Evolutionary conservation across 64 coral and sea anemone genomes (phyloP), one percentile per base, ranked within the genome.

Genomic region (Acropora yongei): DNA sequence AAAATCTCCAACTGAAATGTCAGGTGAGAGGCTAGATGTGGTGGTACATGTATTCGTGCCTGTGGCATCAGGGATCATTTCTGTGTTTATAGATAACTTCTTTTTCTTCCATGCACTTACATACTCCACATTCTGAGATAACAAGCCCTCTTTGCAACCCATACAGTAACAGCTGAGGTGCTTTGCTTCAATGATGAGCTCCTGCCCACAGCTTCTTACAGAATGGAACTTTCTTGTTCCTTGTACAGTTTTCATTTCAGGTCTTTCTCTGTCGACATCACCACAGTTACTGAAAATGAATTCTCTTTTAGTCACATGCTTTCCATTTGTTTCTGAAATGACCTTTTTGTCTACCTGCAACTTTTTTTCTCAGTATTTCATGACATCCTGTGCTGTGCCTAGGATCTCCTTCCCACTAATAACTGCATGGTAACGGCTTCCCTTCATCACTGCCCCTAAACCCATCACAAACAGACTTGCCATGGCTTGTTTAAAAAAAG

Each of bases 1-100:
- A 83, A 83, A 83, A 83, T 61, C 80, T 83, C 80, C 80, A 63
- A 63, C 60, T 63, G 60, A 63, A 83, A 48, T 60, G 47, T 83
- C 80, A 83, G 19, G 80, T 83, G 80, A 55, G 49, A 51, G 49
- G 80, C 80, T 83, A 55, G 80, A 51, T 83, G 80, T 83, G 49
- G 80, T 83, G 80, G 46, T 83, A 83, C 80, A 83, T 83, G 80
- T 83, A 83, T 57, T 41, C 11, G 9, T 83, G 2, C 9, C 49
- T 50, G 47, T 82, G 49, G 80, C 49, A 57, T 53, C 49, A 83
- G 80, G 80, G 80, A 51, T 83, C 80, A 83, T 57, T 83, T 83
- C 47, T 57, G 46, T 83, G 47, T 83, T 14, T 57, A 83, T 2
- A 51, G 10, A 57, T 57, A 83, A 42, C 49, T 42, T 51, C 80